Evolutionary conservation across 1,140 invertebrate genomes (phyloP).

Genomic region (Venustaconcha ellipsiformis): DNA sequence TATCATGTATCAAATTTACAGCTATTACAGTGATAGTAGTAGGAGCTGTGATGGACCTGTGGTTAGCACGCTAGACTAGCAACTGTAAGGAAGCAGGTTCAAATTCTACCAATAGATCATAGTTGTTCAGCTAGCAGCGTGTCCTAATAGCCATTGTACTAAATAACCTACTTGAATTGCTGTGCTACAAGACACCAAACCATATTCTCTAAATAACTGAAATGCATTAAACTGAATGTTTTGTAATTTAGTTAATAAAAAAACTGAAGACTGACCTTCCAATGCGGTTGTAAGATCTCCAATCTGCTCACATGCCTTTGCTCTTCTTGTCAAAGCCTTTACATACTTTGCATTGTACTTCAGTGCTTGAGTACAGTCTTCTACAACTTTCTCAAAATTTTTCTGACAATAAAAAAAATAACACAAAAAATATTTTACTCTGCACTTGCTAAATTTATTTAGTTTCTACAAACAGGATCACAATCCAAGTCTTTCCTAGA

Average conservation of each 20-base stretch:
- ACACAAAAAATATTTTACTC: neutral
- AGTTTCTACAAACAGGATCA: no score
- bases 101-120: no score
- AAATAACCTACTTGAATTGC: neutral
- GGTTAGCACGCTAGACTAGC: no score
- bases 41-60: no score
- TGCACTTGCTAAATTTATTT: no score
- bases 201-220: neutral
- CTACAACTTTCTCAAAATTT: conserved; percentile 85
- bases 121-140: neutral
- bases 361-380: conserved; percentile 88
- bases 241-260: neutral
- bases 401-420: conserved; percentile 71
- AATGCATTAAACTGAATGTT: neutral
- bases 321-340: conserved; percentile 88
- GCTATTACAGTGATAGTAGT: no score
- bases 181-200: neutral
- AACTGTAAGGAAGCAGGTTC: no score
- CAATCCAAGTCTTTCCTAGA: no score
- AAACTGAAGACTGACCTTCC: conserved; percentile 72
- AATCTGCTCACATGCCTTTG: conserved; percentile 84
- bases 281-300: conserved; percentile 83
- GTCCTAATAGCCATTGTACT: neutral
- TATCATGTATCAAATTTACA: no score
- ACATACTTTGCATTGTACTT: conserved; percentile 88